Evolutionary conservation across 2,888 invertebrate species (phyloP).

Genomic region (Neoitamus cyanurus): DNA sequence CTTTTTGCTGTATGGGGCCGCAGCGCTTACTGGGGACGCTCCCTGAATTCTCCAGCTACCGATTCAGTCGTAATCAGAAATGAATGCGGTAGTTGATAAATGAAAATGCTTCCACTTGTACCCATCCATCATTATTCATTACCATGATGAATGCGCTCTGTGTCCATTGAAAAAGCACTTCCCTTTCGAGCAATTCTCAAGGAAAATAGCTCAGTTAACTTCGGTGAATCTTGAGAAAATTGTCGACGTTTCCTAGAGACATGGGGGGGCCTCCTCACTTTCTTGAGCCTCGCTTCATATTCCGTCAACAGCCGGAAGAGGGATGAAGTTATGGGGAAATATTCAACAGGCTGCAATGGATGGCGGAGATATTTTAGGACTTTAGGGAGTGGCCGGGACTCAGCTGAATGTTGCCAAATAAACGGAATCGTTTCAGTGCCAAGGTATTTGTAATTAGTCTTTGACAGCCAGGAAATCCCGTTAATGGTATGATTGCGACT

Average conservation of each 20-base stretch:
- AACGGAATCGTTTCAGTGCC: neutral
- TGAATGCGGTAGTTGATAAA: constrained; percentile 22
- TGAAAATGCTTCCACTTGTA: constrained; percentile 33
- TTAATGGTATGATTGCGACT: neutral
- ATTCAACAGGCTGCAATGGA: neutral
- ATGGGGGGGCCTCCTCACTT: neutral
- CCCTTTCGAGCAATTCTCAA: neutral
- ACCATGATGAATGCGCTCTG: constrained; percentile 19
- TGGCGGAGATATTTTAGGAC: neutral
- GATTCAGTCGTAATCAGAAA: constrained; percentile 15
- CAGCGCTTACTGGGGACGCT: neutral
- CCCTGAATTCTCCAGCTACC: constrained; percentile 15
- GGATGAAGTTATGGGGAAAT: neutral
- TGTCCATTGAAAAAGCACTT: constrained; percentile 18
- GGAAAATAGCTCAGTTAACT: constrained; percentile 28
- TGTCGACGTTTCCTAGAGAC: neutral
- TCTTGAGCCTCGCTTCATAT: neutral
- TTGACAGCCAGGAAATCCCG: neutral
- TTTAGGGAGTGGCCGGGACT: neutral
- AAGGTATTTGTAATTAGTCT: neutral
- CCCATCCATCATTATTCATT: constrained; percentile 37
- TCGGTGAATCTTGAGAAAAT: constrained; percentile 14
- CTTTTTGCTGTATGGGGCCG: neutral
- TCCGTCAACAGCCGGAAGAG: neutral
- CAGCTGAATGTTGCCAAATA: neutral